A percentile compares a stretch with the other conserved stretches of the same genome.
phyloP scores from a whole-genome alignment of 2,113 vertebrate species.

The Triplophysa dalaica region DNA sequence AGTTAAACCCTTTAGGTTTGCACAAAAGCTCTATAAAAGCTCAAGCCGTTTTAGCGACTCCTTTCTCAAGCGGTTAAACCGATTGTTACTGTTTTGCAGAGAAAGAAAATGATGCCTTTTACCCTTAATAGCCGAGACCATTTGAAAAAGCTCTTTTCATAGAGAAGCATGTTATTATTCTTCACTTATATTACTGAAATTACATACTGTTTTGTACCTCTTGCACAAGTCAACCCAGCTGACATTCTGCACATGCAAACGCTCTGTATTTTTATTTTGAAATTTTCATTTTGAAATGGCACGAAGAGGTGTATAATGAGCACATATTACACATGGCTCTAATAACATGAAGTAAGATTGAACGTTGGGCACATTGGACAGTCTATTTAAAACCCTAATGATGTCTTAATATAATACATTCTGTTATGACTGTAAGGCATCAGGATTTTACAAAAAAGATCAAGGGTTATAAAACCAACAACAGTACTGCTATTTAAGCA shows the following conservation, averaged over 20 bases:
- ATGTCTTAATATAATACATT: background rate
- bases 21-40: constrained; percentile 1
- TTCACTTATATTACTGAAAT: constrained; percentile 41
- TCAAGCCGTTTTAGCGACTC: background rate
- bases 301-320: constrained; percentile 24
- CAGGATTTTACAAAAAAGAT: constrained; percentile 1
- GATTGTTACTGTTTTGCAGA: constrained; percentile 19
- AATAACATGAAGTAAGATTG: background rate
- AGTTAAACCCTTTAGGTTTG: constrained; percentile 16
- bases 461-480: background rate
- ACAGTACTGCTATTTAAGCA: background rate
- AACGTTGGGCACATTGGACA: background rate
- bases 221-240: constrained; percentile 24
- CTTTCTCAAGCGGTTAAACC: background rate
- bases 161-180: constrained; percentile 39
- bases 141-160: constrained; percentile 38
- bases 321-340: constrained; percentile 16
- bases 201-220: constrained; percentile 27
- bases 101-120: constrained; percentile 15
- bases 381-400: constrained; percentile 5
- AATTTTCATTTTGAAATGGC: constrained; percentile 7
- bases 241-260: constrained; percentile 19
- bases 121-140: constrained; percentile 15
- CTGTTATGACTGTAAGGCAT: constrained; percentile 9
- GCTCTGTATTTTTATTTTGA: constrained; percentile 19